phyloP scores from a whole-genome alignment of 2,797 vertebrate species.

The Podarcis lilfordi region DNA sequence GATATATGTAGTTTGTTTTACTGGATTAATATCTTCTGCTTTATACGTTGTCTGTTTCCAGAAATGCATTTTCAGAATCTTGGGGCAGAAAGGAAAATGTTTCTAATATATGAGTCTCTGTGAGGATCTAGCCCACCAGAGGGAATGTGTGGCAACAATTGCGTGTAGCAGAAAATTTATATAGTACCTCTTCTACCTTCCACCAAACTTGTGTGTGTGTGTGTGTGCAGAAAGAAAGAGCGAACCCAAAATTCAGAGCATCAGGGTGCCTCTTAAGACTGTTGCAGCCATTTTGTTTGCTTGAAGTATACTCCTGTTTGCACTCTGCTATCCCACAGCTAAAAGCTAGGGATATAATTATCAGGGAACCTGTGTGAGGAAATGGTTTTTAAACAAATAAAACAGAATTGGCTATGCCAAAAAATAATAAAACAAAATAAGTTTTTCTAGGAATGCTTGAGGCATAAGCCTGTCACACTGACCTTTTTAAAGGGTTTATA shows the following conservation, averaged over 20 bases:
- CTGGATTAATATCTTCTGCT: not conserved
- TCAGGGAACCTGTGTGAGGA: slow-evolving; percentile 40
- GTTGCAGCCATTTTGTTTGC: slow-evolving; percentile 46
- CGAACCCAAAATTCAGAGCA: slow-evolving; percentile 29
- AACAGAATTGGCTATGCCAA: not conserved
- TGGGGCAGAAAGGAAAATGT: not conserved
- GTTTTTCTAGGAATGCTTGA: too few species aligned
- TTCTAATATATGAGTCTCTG: not conserved
- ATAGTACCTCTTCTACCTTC: slow-evolving; percentile 13
- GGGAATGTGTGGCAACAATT: not conserved
- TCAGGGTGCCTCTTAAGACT: slow-evolving; percentile 26
- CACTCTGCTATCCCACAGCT: slow-evolving; percentile 27
- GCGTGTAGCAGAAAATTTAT: not conserved
- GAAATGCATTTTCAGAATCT: not conserved
- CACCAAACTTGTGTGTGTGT: not conserved
- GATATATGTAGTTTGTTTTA: not conserved
- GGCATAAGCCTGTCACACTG: too few species aligned
- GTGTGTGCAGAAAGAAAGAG: slow-evolving; percentile 7
- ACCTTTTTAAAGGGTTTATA: too few species aligned
- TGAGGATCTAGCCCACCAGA: not conserved
- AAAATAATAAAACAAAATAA: too few species aligned
- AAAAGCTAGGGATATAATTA: slow-evolving; percentile 56
- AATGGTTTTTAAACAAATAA: slow-evolving; percentile 16
- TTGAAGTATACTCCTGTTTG: slow-evolving; percentile 42
- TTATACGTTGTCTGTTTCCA: not conserved